Percentiles rank a stretch among this genome's conserved stretches.
phyloP scores from a whole-genome alignment of 2,888 invertebrate genomes.

The Pollenia amentaria region DNA sequence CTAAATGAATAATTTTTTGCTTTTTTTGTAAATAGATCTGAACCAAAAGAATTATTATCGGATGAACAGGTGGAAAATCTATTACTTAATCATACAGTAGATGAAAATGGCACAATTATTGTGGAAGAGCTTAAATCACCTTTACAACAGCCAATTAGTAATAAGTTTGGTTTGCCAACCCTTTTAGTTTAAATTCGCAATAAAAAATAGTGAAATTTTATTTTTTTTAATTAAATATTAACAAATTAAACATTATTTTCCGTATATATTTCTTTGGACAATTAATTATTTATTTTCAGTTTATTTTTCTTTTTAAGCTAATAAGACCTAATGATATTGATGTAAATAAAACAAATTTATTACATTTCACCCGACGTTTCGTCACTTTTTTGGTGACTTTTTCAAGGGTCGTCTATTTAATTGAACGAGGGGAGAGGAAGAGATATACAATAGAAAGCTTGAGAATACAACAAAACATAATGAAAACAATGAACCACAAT shows the following conservation, averaged over 20 bases:
- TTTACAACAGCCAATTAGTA: slow-evolving; percentile 74
- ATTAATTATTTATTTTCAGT: too few species aligned
- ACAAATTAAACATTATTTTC: not conserved
- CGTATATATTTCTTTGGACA: too few species aligned
- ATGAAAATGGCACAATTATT: slow-evolving; percentile 81
- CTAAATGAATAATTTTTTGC: slow-evolving; percentile 63
- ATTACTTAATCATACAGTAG: slow-evolving; percentile 82
- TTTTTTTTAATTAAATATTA: not conserved
- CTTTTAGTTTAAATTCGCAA: slow-evolving; percentile 63
- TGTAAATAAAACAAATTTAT: too few species aligned
- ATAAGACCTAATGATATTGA: too few species aligned
- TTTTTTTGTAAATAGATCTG: slow-evolving; percentile 78
- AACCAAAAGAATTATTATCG: slow-evolving; percentile 84
- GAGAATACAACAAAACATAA: too few species aligned
- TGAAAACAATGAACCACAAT: too few species aligned
- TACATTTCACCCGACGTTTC: too few species aligned
- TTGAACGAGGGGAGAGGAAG: too few species aligned
- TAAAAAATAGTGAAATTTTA: slow-evolving; percentile 16
- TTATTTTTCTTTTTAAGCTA: too few species aligned
- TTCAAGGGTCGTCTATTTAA: too few species aligned
- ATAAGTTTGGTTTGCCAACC: slow-evolving; percentile 66
- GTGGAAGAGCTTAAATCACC: slow-evolving; percentile 82
- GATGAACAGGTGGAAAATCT: slow-evolving; percentile 85
- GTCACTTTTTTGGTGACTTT: too few species aligned
- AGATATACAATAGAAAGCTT: too few species aligned